A percentile compares a stretch with the other conserved stretches of the same genome.
phyloP scores from a whole-genome alignment of 2,888 invertebrate species.

The Perizoma flavofasciatum region DNA sequence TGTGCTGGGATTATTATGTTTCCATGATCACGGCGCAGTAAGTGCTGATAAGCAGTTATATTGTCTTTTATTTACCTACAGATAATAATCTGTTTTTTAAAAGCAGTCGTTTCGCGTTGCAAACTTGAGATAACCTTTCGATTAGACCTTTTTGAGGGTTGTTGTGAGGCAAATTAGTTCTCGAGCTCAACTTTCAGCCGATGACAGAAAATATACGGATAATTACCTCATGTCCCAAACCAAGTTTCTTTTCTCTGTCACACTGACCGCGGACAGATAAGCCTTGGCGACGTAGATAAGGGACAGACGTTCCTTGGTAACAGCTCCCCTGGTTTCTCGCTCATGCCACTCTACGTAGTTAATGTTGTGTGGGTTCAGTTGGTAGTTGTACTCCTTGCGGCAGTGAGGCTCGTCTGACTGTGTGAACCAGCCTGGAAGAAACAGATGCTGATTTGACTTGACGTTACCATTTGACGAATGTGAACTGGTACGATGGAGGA shows the following conservation, averaged over 20 bases:
- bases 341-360: constrained; percentile 95
- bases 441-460: constrained; percentile 6
- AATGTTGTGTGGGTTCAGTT: constrained; percentile 86
- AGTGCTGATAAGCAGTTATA: constrained; percentile 9
- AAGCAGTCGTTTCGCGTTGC: too few relatives aligned
- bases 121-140: background rate
- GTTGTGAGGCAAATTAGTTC: too few relatives aligned
- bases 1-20: background rate
- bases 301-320: constrained; percentile 86
- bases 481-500: background rate
- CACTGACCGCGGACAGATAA: constrained; percentile 91
- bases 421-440: constrained; percentile 89
- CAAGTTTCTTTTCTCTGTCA: constrained; percentile 94
- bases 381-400: constrained; percentile 93
- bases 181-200: too few relatives aligned
- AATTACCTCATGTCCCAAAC: constrained; percentile 91
- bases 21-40: constrained; percentile 10
- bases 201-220: too few relatives aligned
- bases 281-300: constrained; percentile 91
- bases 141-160: background rate
- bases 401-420: constrained; percentile 91
- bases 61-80: background rate
- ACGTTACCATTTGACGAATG: background rate
- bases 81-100: constrained; percentile 2
- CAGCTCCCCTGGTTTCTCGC: constrained; percentile 87